Evolutionary conservation across 2,797 vertebrate species (phyloP), one percentile per base, ranked within the genome.

Genomic region (Crax fasciolata): DNA sequence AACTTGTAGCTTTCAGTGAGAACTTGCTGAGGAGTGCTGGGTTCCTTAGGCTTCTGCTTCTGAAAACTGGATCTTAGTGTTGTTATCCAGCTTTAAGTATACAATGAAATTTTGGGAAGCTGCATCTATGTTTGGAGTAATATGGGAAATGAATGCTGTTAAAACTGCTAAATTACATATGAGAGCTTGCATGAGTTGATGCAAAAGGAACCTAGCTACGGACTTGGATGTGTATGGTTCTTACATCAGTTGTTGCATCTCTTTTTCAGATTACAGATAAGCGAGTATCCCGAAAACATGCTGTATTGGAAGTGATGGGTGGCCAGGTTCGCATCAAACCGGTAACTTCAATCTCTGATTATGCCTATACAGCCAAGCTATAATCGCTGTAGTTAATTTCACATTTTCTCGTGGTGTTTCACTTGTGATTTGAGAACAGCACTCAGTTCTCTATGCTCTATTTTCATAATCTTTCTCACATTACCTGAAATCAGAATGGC

Each of bases 261-360:
- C 11, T n/a, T 14, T 58, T 93, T 14, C 82, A 98, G 97, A 87
- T 98, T 94, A 95, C 96, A 79, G 99, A 99, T 91, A 98, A 98
- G 93, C 97, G 98, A 95, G 98, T 99, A 9, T 99, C 99, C 85
- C 97, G 99, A 91, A 97, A 89, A 80, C 99, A 99, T 88, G 98
- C 98, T 18, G 78, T 99, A 90, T 97, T 99, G 96, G 97, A 99
- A 79, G 98, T 98, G 94, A 83, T 77, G 32, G 93, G 96, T 35
- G 97, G 97, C 84, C 95, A 93, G 49, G 98, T 99, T 91, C 97
- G 97, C 28, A 98, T 99, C 93, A 99, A 99, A 98, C 97, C 98
- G 41, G 99, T 99, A 97, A 97, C 35, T 96, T 70, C 21, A 27
- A 8, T 41, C 44, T 30, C 13, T 63, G 9, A 38, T 51, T 39